These are phyloP conservation scores for Zaprionus ghesquierei DNA, from an alignment of 1,140 invertebrate genomes.

Conservation along the genomic window DNA sequence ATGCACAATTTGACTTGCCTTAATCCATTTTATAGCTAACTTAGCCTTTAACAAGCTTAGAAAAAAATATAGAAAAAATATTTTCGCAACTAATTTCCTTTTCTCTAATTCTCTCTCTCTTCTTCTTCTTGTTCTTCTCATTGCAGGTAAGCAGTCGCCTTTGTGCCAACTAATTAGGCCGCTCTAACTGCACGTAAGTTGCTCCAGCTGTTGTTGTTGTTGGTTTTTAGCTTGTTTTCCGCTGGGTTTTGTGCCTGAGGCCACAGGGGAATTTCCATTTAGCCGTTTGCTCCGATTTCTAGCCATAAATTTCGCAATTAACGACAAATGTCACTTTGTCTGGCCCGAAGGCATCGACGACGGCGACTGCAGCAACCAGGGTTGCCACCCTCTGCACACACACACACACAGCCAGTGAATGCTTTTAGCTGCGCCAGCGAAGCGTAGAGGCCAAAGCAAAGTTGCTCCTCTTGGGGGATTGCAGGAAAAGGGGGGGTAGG, in stretches of 20 bases:
- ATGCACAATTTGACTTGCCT: no score
- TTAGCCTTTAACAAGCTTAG: no score
- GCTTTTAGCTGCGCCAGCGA: conserved; percentile 63
- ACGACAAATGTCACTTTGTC: conserved; percentile 81
- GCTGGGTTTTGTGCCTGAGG: conserved; percentile 21
- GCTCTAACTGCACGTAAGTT: conserved; percentile 63
- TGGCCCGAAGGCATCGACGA: conserved; percentile 18
- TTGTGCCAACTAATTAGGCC: conserved; percentile 68
- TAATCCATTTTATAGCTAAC: no score
- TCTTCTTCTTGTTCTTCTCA: not conserved
- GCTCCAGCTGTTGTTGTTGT: conserved; percentile 3
- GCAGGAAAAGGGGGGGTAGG: no score
- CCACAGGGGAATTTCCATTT: conserved; percentile 29
- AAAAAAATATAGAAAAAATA: not conserved
- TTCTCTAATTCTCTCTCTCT: no score
- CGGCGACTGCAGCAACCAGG: conserved; percentile 21
- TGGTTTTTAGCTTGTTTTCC: conserved; percentile 37
- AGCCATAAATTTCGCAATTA: conserved; percentile 79
- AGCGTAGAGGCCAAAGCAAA: conserved; percentile 41
- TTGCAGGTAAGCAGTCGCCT: conserved; percentile 63
- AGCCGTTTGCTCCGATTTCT: conserved; percentile 51
- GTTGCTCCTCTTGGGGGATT: not conserved
- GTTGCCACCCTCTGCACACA: not conserved
- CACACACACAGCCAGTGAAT: conserved; percentile 42
- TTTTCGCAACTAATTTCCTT: conserved; percentile 24